Percentiles rank a stretch among this genome's conserved stretches.
Evolutionary conservation across 2,888 invertebrate genomes (phyloP).

Genomic region (Drosophila leonis): DNA sequence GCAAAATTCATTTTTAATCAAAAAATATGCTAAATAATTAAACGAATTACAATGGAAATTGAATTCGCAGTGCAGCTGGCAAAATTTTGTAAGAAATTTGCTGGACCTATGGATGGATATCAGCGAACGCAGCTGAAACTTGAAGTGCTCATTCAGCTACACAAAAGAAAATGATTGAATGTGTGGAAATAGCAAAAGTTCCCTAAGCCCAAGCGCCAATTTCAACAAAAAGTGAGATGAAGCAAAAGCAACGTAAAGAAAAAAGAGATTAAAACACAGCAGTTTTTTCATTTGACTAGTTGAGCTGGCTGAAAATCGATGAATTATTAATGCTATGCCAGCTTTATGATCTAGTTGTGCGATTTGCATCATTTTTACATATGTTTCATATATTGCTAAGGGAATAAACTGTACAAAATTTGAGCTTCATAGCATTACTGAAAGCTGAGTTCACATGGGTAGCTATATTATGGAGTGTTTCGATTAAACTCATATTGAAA

Average conservation of each 20-base stretch:
- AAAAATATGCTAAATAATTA: slow-evolving; percentile 31
- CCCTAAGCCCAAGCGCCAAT: slow-evolving; percentile 29
- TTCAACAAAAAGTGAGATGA: slow-evolving; percentile 10
- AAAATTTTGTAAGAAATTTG: slow-evolving; percentile 14
- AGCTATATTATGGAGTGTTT: background rate
- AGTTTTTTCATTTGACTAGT: background rate
- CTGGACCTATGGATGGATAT: background rate
- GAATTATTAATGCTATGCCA: background rate
- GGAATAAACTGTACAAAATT: background rate
- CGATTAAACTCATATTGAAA: background rate
- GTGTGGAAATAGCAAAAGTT: slow-evolving; percentile 29
- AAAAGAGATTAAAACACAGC: slow-evolving; percentile 8
- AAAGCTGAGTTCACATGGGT: background rate
- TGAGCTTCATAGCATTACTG: background rate
- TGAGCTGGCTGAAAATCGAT: background rate
- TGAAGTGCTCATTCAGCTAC: background rate
- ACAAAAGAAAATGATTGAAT: slow-evolving; percentile 48
- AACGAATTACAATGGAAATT: slow-evolving; percentile 23
- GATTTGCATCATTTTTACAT: background rate
- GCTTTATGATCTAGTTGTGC: too few species aligned
- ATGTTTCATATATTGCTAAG: background rate
- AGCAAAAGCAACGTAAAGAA: background rate
- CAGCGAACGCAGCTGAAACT: background rate
- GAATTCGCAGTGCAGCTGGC: slow-evolving; percentile 29
- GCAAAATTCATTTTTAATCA: slow-evolving; percentile 38